Base-by-base conservation (phyloP, 2,113 vertebrate genomes). In the Athene noctua region DNA sequence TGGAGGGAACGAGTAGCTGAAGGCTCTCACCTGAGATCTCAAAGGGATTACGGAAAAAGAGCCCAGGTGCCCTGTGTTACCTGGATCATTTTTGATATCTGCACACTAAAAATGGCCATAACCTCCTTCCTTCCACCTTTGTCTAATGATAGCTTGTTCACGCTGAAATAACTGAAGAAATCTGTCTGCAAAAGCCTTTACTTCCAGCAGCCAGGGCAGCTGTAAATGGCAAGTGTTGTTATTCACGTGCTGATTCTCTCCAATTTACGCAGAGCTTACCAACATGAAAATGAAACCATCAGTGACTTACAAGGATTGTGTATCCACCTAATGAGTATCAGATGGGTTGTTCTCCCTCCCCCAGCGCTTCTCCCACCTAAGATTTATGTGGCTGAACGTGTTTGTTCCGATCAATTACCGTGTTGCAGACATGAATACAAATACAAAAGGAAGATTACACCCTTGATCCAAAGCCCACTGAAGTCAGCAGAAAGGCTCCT, bases 251-350 rank as follows among this genome's bases (percentile, higher is more conserved):
- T 79, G 94, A 78, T 86, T 71, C 5, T 42, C 59, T 54, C 79
- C 92, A 63, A 42, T 94, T 94, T 94, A 40, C 75, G 27, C 74
- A 58, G 87, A 54, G 63, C 55, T 88, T 78, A 42, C 75, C 82
- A 22, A 73, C 38, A 9, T 2, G 73, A 52, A 91, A 93, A 92
- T 8, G 72, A 91, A 86, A 32, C n/a, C 82, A 40, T 75, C 75
- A 14, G 30, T 26, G 82, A 71, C 72, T 94, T 26, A 80, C 67
- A 70, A 78, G 83, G 86, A 15, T 49, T 75, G 73, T 81, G 65
- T 61, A 78, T 91, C 90, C 82, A 36, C 38, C 88, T 96, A 92
- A 95, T 78, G 92, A 96, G 86, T 44, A 89, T 84, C 92, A 54
- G 91, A 89, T 62, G 91, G 77, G 73, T 79, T 85, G 77, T 82